Percentiles rank a stretch among this genome's conserved stretches.
Conservation (phyloP, 2,797 vertebrate genomes). For the Ptychobarbus kaznakovi region DNA sequence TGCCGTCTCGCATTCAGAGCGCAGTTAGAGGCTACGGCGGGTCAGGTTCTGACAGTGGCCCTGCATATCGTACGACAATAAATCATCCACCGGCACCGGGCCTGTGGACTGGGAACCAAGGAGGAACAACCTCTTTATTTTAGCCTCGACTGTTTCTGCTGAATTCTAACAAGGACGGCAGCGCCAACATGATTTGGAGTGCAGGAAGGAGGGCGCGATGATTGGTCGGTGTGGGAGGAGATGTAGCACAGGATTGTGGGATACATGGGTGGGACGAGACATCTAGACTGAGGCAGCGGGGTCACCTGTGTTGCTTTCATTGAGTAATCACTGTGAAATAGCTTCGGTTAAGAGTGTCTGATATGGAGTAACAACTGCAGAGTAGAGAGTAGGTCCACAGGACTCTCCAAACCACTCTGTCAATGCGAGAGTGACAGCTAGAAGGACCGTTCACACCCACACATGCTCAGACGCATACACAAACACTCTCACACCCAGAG, state of each 20-base stretch:
- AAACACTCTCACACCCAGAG: not conserved
- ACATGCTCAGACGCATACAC: slow-evolving; percentile 28
- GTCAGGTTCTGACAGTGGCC: slow-evolving; percentile 64
- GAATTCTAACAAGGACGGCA: slow-evolving; percentile 49
- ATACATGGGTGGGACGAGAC: slow-evolving; percentile 29
- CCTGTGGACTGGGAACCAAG: slow-evolving; percentile 43
- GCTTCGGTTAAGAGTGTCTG: slow-evolving; percentile 39
- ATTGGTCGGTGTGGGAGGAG: slow-evolving; percentile 10
- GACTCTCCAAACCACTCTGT: slow-evolving; percentile 28
- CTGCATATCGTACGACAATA: slow-evolving; percentile 63
- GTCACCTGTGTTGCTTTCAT: slow-evolving; percentile 34
- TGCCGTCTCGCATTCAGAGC: slow-evolving; percentile 63
- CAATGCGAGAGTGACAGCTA: slow-evolving; percentile 40
- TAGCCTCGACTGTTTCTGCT: slow-evolving; percentile 43
- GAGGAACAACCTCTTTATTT: slow-evolving; percentile 47
- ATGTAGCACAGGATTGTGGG: slow-evolving; percentile 28
- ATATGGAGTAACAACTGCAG: slow-evolving; percentile 36
- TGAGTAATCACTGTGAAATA: slow-evolving; percentile 27
- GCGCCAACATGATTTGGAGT: not conserved
- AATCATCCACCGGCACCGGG: slow-evolving; percentile 64
- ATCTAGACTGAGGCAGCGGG: slow-evolving; percentile 21
- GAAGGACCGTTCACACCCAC: slow-evolving; percentile 34
- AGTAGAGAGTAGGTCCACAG: slow-evolving; percentile 16
- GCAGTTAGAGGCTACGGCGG: slow-evolving; percentile 43
- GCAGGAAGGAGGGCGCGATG: not conserved